Percentiles rank a stretch among this genome's conserved stretches.
phyloP scores from a whole-genome alignment of 2,113 vertebrate species.

The Nicator chloris region DNA sequence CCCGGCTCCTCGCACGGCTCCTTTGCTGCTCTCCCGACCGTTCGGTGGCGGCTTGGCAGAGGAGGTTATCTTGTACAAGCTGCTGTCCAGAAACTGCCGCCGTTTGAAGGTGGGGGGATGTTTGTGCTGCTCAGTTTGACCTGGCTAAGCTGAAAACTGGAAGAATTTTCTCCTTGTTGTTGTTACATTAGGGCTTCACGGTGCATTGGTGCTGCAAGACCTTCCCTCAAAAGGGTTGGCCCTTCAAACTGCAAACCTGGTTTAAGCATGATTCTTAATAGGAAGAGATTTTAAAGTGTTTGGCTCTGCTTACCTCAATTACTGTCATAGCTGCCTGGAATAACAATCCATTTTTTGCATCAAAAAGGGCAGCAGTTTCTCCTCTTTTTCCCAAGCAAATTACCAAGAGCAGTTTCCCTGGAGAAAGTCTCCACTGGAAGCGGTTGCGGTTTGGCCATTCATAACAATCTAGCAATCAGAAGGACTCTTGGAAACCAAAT shows the following conservation, averaged over 20 bases:
- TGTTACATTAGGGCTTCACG: accelerated
- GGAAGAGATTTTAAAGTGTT: neutral
- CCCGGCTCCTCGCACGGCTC: accelerated
- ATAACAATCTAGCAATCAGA: neutral
- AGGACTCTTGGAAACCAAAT: neutral
- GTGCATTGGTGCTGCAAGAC: accelerated
- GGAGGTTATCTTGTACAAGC: constrained; percentile 2
- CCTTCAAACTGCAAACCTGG: neutral
- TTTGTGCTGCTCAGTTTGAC: neutral
- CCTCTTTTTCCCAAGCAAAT: neutral
- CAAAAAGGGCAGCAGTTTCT: neutral
- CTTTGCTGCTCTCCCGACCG: neutral
- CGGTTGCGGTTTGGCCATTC: neutral
- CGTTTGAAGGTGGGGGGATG: neutral
- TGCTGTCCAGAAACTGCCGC: constrained; percentile 27
- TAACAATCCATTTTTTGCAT: neutral
- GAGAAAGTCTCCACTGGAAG: neutral
- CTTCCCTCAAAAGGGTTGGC: neutral
- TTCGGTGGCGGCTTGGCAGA: neutral
- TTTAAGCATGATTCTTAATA: neutral
- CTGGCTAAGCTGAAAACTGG: neutral
- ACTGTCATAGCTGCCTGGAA: neutral
- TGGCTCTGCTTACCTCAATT: neutral
- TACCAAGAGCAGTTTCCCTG: neutral
- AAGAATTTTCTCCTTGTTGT: neutral